Evolutionary conservation across 2,888 invertebrate species (phyloP).

Genomic region (Leptopterna dolabrata): DNA sequence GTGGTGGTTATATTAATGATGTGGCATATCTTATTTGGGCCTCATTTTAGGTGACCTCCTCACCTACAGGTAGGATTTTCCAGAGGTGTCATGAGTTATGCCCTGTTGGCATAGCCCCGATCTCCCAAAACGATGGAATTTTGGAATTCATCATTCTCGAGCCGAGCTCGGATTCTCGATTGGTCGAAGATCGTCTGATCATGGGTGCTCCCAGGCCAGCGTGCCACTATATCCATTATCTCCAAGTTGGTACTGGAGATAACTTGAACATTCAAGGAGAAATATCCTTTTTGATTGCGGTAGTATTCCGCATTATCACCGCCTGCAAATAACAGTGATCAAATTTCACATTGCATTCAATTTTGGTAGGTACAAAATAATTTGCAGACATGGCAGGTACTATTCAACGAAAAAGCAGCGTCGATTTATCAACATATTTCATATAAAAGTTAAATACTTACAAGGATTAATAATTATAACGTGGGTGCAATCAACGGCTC

Average conservation of each 20-base stretch:
- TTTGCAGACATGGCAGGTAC: no score
- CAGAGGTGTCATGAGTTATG: not conserved
- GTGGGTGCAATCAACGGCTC: no score
- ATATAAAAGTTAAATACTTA: no score
- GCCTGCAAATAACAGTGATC: not conserved
- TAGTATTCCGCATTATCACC: not conserved
- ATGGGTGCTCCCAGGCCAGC: not conserved
- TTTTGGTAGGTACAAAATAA: no score
- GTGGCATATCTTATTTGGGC: not conserved
- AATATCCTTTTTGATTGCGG: slow-evolving; percentile 22
- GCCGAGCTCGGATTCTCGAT: not conserved
- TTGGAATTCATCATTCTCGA: not conserved
- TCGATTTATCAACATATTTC: no score
- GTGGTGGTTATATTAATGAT: not conserved
- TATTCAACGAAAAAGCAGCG: no score
- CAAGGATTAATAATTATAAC: no score
- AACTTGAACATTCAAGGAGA: slow-evolving; percentile 10
- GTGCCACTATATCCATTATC: not conserved
- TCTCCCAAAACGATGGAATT: not conserved
- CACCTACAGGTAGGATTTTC: not conserved
- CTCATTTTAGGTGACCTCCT: not conserved
- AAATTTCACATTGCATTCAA: no score
- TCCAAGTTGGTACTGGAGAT: not conserved
- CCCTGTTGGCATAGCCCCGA: not conserved
- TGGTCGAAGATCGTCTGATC: slow-evolving; percentile 20